Evolutionary conservation across 2,113 vertebrate species (phyloP), one percentile per base, ranked within the genome.

Genomic region (Stegastes partitus): DNA sequence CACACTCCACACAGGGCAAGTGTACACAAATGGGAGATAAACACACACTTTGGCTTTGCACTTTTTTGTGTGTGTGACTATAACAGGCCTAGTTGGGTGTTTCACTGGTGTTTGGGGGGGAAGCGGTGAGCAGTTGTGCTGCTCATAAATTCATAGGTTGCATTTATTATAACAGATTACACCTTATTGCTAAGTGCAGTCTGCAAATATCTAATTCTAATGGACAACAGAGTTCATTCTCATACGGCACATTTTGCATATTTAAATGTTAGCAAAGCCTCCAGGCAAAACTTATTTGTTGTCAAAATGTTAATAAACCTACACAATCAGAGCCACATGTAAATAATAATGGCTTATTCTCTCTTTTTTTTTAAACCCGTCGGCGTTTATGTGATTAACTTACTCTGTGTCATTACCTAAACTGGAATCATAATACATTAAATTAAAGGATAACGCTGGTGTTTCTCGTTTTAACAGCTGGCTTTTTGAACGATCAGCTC

Each of bases 241-340:
- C 18, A 66, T 58, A 25, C 39, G n/a, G 19, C 65, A 47, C 28
- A 64, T 62, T 86, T 74, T 58, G 25, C 72, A 80, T 82, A 62
- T 82, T 76, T 8, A 78, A 82, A 81, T 73, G 67, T 79, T 61
- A 70, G 34, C 21, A 58, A 58, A 21, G 56, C 73, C 76, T 83
- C 37, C 34, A 10, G 78, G 82, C 77, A 14, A 79, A 68, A 70
- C 4, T 0, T 49, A 74, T 47, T 77, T 49, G 72, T 50, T 44
- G 25, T 23, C 14, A 49, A 47, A 68, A 45, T 69, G 65, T 34
- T 79, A 72, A 73, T 65, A 50, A 37, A 53, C 21, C 18, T 21
- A 56, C 62, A 80, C 66, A 63, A 59, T 70, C 26, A 59, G 55
- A 61, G 26, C 53, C 18, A 1, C 23, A 51, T 28, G 59, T 25